Base-by-base conservation (phyloP, 2,888 invertebrate genomes). In the Metacarcinus magister region DNA sequence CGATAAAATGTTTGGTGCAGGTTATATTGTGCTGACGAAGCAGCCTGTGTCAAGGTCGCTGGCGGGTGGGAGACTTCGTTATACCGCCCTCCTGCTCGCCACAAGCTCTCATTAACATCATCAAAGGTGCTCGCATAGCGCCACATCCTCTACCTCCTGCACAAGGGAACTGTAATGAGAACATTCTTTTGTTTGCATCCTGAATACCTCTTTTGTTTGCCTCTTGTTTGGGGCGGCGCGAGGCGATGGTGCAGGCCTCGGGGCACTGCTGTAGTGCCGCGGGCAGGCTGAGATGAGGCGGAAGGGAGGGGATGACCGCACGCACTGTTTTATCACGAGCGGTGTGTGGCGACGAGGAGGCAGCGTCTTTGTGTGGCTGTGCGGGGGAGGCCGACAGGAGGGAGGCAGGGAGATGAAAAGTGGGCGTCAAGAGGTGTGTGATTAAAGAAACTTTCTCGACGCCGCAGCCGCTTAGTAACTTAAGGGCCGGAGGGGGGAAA, bases 191-290 rank as follows among this genome's bases (percentile, higher is more conserved):
- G 87, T 87, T 87, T 87, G 87, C 39, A 87, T 39, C 32, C 39
- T 87, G 87, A 87, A 87, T 87, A 87, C 39, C 39, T 39, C 87
- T 87, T 87, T 87, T 87, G 87, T 87, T 87, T 39, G 87, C 87
- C 87, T 87, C 87, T 87, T 87, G 87, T 87, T 87, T 8, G 16
- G 87, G 32, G 87, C 8, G 39, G 87, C 39, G 87, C 32, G 87
- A 32, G 87, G 87, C 87, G 39, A 87, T 16, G 39, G 87, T 87
- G 87, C 16, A 87, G 87, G 39, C 87, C 87, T 39, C 39, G 87
- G 39, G 87, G 87, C 87, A 39, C 39, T 39, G 39, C 39, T 87
- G 16, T 13, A 39, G 13, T 39, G 87, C 87, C 87, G 87, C 10
- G 87, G 87, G 87, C 39, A 87, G 39, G 87, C 87, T 32, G 16